Conservation (phyloP, 23 tunicate species). For the Clavelina lepadiformis region DNA sequence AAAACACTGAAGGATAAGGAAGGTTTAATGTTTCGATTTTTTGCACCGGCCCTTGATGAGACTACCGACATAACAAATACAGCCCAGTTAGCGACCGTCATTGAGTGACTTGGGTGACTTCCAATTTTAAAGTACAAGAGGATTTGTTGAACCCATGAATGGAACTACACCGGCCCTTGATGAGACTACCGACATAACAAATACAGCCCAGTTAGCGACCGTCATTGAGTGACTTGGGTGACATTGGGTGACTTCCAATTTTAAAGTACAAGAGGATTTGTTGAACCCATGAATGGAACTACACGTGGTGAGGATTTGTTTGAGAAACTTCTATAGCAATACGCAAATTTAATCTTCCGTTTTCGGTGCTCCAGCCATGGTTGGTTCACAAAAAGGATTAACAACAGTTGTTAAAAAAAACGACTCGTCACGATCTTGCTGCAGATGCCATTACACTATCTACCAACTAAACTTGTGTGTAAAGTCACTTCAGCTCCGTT, state of each 20-base stretch:
- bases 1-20: slow-evolving; percentile 22
- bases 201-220: slow-evolving; percentile 28
- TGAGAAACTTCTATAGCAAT: slow-evolving; percentile 47
- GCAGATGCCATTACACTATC: slow-evolving; percentile 35
- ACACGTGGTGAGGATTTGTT: slow-evolving; percentile 34
- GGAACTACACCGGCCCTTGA: slow-evolving; percentile 20
- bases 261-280: slow-evolving; percentile 14
- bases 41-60: slow-evolving; percentile 29
- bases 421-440: slow-evolving; percentile 58
- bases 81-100: slow-evolving; percentile 23
- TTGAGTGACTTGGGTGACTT: slow-evolving; percentile 18
- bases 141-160: slow-evolving; percentile 19
- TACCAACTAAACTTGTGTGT: slow-evolving; percentile 53
- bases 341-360: slow-evolving; percentile 51
- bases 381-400: slow-evolving; percentile 56
- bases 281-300: slow-evolving; percentile 21
- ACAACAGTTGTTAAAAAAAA: slow-evolving; percentile 44
- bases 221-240: slow-evolving; percentile 23
- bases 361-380: slow-evolving; percentile 71
- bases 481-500: slow-evolving; percentile 53
- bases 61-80: slow-evolving; percentile 23
- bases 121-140: slow-evolving; percentile 16
- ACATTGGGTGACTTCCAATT: slow-evolving; percentile 14
- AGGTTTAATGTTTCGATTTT: background rate
- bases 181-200: slow-evolving; percentile 25